phyloP scores from a whole-genome alignment of 1,140 invertebrate species.

The Choristoneura fumiferana region DNA sequence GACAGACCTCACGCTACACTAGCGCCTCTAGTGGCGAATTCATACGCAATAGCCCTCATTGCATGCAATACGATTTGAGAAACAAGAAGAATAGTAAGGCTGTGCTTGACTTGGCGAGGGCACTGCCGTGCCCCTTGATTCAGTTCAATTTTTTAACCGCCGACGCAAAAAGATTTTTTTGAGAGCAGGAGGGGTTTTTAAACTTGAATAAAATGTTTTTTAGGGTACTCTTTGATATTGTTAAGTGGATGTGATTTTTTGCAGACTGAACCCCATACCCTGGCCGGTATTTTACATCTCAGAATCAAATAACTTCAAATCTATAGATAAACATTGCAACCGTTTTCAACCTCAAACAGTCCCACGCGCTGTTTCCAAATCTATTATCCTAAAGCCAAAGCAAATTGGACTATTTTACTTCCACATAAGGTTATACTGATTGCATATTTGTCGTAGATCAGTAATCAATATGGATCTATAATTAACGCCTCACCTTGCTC shows the following conservation, averaged over 20 bases:
- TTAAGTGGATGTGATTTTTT: no score
- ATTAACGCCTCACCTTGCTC: constrained; percentile 17
- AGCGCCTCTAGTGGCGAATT: no score
- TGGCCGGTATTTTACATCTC: background rate
- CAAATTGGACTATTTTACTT: background rate
- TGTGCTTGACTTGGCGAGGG: no score
- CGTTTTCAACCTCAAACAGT: background rate
- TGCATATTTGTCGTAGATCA: constrained; percentile 2
- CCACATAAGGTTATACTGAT: background rate
- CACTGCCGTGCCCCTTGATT: no score
- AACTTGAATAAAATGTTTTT: constrained; percentile 8
- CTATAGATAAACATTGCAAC: constrained; percentile 8
- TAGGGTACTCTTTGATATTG: constrained; percentile 6
- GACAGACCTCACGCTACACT: no score
- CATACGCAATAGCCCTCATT: no score
- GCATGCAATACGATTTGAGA: no score
- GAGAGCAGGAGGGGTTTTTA: no score
- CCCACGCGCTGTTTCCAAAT: constrained; percentile 1
- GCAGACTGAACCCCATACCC: no score
- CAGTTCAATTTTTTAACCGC: no score
- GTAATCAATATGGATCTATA: constrained; percentile 17
- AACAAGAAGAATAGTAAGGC: no score
- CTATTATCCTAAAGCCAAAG: background rate
- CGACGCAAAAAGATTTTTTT: no score
- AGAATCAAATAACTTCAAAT: background rate